Percentiles rank a stretch among this genome's conserved stretches.
Evolutionary conservation across 2,113 vertebrate genomes (phyloP).

Genomic region (Bos indicus): DNA sequence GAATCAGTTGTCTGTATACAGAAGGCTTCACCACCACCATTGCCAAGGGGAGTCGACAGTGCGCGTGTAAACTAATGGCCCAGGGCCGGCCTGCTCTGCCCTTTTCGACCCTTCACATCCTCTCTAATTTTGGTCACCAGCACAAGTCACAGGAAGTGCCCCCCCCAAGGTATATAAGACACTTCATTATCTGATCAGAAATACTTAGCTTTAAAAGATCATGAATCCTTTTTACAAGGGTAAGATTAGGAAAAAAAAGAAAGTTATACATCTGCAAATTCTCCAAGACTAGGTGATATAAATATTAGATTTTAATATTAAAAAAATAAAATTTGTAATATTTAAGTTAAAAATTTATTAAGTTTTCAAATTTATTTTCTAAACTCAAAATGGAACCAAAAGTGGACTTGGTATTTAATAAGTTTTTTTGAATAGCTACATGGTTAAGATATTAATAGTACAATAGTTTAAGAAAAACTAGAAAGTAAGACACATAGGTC

Average conservation of each 20-base stretch:
- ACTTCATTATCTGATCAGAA: background rate
- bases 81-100: background rate
- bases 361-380: constrained; percentile 23
- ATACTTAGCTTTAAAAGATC: background rate
- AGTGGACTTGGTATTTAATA: background rate
- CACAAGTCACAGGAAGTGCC: background rate
- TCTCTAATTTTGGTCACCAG: background rate
- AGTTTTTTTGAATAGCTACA: background rate
- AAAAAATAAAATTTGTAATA: background rate
- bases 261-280: background rate
- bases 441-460: background rate
- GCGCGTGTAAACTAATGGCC: background rate
- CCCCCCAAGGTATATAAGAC: background rate
- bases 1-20: background rate
- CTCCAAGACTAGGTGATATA: background rate
- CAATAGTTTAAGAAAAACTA: background rate
- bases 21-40: background rate
- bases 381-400: background rate
- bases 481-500: background rate
- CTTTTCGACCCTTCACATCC: background rate
- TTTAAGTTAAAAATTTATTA: background rate
- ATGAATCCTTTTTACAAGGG: background rate
- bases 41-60: background rate
- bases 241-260: background rate
- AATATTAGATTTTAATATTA: constrained; percentile 19